These are phyloP conservation scores for Scotopteryx bipunctaria DNA, from an alignment of 2,888 invertebrate species.

Conservation along the genomic window DNA sequence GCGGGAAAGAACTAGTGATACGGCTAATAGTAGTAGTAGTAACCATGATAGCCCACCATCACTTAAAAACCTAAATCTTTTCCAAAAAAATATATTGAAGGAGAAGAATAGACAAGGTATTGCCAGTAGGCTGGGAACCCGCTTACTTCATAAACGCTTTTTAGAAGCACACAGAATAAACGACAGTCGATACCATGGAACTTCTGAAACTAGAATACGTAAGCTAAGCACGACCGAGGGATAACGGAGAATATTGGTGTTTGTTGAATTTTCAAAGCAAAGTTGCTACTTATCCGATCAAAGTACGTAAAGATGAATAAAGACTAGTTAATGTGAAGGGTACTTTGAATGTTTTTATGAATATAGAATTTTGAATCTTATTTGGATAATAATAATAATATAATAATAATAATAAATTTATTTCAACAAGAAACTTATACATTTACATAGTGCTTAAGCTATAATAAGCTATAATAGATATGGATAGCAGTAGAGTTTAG, in stretches of 20 bases:
- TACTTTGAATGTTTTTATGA: background rate
- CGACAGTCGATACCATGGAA: constrained; percentile 11
- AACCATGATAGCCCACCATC: no score
- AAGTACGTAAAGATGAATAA: constrained; percentile 22
- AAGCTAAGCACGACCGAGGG: constrained; percentile 36
- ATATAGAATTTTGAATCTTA: background rate
- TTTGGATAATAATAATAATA: no score
- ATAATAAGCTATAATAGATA: no score
- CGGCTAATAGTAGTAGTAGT: no score
- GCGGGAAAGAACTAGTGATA: no score
- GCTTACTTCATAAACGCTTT: constrained; percentile 1
- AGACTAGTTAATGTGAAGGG: constrained; percentile 14
- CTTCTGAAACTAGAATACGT: constrained; percentile 31
- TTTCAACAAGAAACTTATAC: no score
- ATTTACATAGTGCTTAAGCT: no score
- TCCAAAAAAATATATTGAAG: no score
- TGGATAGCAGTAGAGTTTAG: no score
- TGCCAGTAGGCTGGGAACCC: background rate
- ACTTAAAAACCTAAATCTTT: no score
- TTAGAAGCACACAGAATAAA: constrained; percentile 8
- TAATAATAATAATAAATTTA: no score
- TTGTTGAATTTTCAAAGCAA: constrained; percentile 22
- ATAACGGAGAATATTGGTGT: constrained; percentile 31
- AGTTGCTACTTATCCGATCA: constrained; percentile 16
- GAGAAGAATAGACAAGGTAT: no score